Conservation (phyloP, 2,797 vertebrate species). For the Phrynocephalus guinanensis region DNA sequence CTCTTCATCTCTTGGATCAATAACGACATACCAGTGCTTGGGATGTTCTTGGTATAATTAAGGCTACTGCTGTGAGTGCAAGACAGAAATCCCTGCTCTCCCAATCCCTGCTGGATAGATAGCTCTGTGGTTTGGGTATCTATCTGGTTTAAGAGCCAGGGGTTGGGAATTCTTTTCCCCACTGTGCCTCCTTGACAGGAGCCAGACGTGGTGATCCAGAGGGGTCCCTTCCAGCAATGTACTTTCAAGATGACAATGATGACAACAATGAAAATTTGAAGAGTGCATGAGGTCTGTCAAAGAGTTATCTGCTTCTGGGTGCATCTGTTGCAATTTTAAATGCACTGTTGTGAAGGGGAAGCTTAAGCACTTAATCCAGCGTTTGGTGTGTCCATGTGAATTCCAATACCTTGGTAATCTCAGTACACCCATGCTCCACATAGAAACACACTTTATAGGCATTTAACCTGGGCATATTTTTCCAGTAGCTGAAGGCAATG, state of each 20-base stretch:
- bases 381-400: conserved; percentile 36
- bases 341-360: conserved; percentile 44
- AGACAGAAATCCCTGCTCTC: conserved; percentile 22
- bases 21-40: conserved; percentile 40
- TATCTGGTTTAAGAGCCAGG: too few species aligned
- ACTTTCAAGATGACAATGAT: too few species aligned
- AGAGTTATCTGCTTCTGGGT: background rate
- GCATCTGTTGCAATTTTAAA: conserved; percentile 41
- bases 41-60: conserved; percentile 42
- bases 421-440: conserved; percentile 21
- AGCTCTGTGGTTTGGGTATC: too few species aligned
- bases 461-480: conserved; percentile 44
- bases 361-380: conserved; percentile 21
- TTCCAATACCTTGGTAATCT: background rate
- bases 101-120: too few species aligned
- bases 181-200: too few species aligned
- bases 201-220: too few species aligned
- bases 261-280: background rate
- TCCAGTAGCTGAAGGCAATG: conserved; percentile 61
- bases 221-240: too few species aligned
- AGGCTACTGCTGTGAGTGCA: conserved; percentile 20
- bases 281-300: conserved; percentile 26
- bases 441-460: conserved; percentile 8
- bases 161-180: too few species aligned
- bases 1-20: conserved; percentile 18